Percentiles rank a stretch among this genome's conserved stretches.
Conservation (phyloP, 2,797 vertebrate species). For the Cephalopachus bancanus region DNA sequence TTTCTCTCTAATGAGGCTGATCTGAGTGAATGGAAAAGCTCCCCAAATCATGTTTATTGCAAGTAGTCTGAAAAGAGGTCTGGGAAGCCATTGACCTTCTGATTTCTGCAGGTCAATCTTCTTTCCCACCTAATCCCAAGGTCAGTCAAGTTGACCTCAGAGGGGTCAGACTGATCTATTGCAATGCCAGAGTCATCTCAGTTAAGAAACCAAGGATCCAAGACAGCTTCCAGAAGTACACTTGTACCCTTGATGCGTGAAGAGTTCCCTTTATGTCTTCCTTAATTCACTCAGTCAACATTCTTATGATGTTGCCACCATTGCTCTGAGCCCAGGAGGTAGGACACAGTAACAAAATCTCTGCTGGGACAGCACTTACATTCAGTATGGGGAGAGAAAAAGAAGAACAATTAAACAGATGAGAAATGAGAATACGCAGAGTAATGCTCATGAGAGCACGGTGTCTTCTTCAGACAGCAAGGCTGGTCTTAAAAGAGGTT, state of each 20-base stretch:
- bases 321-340: background rate
- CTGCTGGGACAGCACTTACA: background rate
- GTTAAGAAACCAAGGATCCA: background rate
- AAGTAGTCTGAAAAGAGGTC: background rate
- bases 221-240: background rate
- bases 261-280: background rate
- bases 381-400: background rate
- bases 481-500: background rate
- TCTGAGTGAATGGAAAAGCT: background rate
- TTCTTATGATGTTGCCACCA: constrained; percentile 1
- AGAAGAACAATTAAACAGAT: background rate
- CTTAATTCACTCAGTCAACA: background rate
- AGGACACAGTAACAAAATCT: background rate
- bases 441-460: background rate
- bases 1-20: background rate
- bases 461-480: background rate
- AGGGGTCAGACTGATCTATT: background rate
- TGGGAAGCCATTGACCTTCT: background rate
- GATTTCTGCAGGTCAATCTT: background rate
- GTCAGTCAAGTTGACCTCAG: background rate
- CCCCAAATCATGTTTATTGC: background rate
- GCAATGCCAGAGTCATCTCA: background rate
- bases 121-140: background rate
- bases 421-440: background rate
- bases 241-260: background rate